Conservation (phyloP, 2,888 invertebrate species). For the Nematopogon swammerdamellus region DNA sequence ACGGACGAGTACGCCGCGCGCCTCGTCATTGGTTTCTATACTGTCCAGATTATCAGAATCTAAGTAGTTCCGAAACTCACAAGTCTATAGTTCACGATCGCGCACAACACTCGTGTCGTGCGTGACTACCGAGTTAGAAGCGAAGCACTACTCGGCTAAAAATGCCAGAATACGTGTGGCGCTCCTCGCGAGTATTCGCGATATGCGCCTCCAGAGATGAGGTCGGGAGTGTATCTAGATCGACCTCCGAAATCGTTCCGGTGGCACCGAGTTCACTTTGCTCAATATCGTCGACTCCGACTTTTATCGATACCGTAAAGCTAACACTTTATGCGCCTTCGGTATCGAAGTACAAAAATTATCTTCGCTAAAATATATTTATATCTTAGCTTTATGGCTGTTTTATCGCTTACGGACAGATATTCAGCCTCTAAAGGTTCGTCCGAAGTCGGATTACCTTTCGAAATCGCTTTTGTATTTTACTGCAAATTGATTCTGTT, state of each 20-base stretch:
- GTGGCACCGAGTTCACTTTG: not conserved
- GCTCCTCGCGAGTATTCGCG: not conserved
- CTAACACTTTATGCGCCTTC: no score
- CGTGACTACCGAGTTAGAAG: no score
- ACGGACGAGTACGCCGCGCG: not conserved
- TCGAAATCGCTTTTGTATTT: not conserved
- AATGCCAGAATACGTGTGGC: not conserved
- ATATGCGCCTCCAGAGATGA: not conserved
- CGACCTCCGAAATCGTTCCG: not conserved
- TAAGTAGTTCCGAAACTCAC: no score
- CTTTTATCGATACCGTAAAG: not conserved
- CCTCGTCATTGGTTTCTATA: not conserved
- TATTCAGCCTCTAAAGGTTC: not conserved
- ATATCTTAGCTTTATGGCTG: not conserved
- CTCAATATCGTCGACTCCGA: not conserved
- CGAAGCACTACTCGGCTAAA: no score
- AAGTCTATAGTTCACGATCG: no score
- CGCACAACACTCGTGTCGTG: no score
- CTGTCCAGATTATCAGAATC: no score
- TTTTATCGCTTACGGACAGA: not conserved
- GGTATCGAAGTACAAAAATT: not conserved
- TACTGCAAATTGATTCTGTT: not conserved
- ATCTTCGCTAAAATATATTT: not conserved
- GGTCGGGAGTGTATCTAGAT: not conserved
- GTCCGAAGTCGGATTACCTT: not conserved